Evolutionary conservation across 53 echinoderm and acorn worm species (phyloP), one percentile per base, ranked within the genome.

Genomic region (Henricia sp.): DNA sequence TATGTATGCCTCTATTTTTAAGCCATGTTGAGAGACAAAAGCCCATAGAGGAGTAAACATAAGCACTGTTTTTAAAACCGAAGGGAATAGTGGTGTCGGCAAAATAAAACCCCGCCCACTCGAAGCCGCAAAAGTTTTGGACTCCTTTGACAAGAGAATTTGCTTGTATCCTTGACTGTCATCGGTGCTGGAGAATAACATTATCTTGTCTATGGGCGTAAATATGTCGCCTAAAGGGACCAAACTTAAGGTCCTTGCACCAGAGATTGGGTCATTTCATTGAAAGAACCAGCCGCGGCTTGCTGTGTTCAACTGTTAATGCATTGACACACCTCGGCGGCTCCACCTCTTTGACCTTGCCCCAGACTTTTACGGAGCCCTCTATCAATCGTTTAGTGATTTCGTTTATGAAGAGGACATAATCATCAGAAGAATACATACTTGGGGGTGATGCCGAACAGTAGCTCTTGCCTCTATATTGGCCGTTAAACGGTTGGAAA

Each of bases 1-100:
- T 70, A 48, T 70, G 70, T 25, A 70, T 46, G 11, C 70, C 70
- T 27, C 70, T 48, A 44, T 70, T 70, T n/a, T 70, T 70, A 0
- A 70, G 50, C 70, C 70, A 46, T 0, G 70, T 44, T 16, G 70
- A 70, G 3, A 70, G 46, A 70, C 70, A 70, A 32, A 68, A 68
- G 23, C 68, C 30, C 6, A 68, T 0, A 4, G 68, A 8, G 3
- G 68, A 68, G 40, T 68, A 68, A 40, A 68, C 40, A 3, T 68
- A 68, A 1, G 68, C 68, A 10, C 68, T 68, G 10, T 68, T 68
- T 21, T 68, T 68, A 39, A 68, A 46, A 0, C 68, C 68, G 25
- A 68, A 68, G n/a, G 42, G 70, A 2, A 48, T 21, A 12, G 70
- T 70, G 70, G 70, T 3, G 26, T 70, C 70, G 10, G 21, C 1